These are phyloP conservation scores for Entelurus aequoreus DNA, from an alignment of 2,113 vertebrate genomes.

Conservation along the genomic window DNA sequence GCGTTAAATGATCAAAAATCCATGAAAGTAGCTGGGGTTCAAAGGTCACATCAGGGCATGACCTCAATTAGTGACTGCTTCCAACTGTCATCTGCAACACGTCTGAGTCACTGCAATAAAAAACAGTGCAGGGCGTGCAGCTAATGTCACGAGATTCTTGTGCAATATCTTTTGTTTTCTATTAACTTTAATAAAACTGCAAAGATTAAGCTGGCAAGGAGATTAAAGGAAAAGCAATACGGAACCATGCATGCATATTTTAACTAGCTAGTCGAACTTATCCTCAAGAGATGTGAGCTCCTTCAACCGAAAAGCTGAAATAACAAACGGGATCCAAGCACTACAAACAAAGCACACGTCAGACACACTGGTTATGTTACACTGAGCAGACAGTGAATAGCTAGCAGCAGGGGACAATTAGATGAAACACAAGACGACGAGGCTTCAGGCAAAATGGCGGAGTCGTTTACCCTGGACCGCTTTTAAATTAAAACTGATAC, in stretches of 20 bases:
- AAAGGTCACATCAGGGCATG: no score
- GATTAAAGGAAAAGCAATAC: constrained; percentile 4
- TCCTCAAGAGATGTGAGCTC: constrained; percentile 38
- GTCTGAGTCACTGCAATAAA: neutral
- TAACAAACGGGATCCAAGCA: constrained; percentile 43
- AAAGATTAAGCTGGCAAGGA: constrained; percentile 4
- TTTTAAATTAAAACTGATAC: no score
- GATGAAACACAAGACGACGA: constrained; percentile 44
- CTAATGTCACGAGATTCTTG: constrained; percentile 5
- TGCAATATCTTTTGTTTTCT: constrained; percentile 4
- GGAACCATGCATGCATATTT: constrained; percentile 20
- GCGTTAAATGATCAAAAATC: no score
- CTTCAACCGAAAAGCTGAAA: constrained; percentile 56
- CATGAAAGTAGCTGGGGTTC: no score
- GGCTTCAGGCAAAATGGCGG: constrained; percentile 1
- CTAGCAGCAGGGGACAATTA: neutral
- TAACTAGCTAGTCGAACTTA: constrained; percentile 32
- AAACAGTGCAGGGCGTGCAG: neutral
- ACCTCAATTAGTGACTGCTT: no score
- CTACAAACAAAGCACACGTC: constrained; percentile 34
- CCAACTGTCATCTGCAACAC: no score
- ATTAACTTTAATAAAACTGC: neutral
- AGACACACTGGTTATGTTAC: constrained; percentile 5
- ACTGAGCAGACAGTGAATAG: constrained; percentile 33
- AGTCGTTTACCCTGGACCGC: no score